A percentile compares a stretch with the other conserved stretches of the same genome.
Evolutionary conservation across 2,797 vertebrate genomes (phyloP).

Genomic region (Protonibea diacanthus): DNA sequence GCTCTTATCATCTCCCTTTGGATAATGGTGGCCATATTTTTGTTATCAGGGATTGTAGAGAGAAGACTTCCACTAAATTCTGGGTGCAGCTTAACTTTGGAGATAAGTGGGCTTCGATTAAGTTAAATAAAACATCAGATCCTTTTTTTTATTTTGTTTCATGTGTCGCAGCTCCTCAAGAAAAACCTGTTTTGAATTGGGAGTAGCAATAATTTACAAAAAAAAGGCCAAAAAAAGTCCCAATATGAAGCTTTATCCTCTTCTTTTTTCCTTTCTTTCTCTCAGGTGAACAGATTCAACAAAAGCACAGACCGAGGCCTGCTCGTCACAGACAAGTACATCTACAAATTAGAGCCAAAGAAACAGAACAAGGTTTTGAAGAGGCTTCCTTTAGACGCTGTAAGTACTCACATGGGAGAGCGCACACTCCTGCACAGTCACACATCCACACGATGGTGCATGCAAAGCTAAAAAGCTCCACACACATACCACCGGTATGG

Average conservation of each 20-base stretch:
- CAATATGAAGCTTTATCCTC: neutral
- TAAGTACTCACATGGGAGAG: conserved; percentile 78
- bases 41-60: conserved; percentile 32
- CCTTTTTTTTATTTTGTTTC: conserved; percentile 13
- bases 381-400: conserved; percentile 84
- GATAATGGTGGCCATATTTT: conserved; percentile 37
- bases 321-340: conserved; percentile 89
- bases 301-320: conserved; percentile 90
- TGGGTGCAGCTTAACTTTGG: conserved; percentile 20
- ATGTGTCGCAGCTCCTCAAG: conserved; percentile 1
- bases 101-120: conserved; percentile 29
- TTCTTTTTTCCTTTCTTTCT: neutral
- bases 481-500: neutral
- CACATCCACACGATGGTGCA: neutral
- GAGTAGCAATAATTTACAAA: neutral
- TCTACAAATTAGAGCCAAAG: conserved; percentile 92
- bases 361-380: conserved; percentile 91
- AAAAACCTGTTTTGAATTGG: conserved; percentile 10
- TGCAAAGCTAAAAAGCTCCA: neutral
- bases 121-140: conserved; percentile 25
- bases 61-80: conserved; percentile 29
- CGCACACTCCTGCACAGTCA: conserved; percentile 11
- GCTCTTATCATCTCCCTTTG: conserved; percentile 43
- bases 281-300: conserved; percentile 91
- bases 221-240: neutral